These are phyloP conservation scores for Drosophila tristis DNA, from an alignment of 1,140 invertebrate species.

Conservation along the genomic window DNA sequence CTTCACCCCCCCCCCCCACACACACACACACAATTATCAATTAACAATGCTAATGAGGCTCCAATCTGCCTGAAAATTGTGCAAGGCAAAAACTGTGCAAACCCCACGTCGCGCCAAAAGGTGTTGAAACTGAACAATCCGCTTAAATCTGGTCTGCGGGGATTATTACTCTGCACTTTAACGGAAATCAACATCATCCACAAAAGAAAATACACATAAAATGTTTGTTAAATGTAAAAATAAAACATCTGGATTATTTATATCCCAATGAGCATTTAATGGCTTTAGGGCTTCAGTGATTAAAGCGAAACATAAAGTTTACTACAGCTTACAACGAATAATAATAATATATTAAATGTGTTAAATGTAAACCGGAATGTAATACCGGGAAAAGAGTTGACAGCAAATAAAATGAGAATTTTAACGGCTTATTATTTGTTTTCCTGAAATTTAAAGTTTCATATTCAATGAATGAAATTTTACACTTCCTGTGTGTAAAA, in stretches of 20 bases:
- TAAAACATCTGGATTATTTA: constrained; percentile 13
- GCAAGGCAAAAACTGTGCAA: constrained; percentile 2
- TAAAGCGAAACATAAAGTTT: constrained; percentile 20
- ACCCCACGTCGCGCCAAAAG: background rate
- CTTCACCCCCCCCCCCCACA: background rate
- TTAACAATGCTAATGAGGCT: constrained; percentile 66
- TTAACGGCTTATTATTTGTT: constrained; percentile 1
- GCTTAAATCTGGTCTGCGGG: constrained; percentile 34
- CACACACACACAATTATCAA: constrained; percentile 32
- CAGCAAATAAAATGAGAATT: background rate
- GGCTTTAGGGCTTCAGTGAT: constrained; percentile 13
- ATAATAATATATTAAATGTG: background rate
- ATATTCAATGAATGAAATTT: constrained; percentile 14
- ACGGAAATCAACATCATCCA: constrained; percentile 35
- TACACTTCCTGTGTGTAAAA: constrained; percentile 18
- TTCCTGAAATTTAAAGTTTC: background rate
- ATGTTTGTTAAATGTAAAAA: background rate
- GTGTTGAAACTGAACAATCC: constrained; percentile 35
- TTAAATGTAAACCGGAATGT: too few species aligned
- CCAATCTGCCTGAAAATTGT: constrained; percentile 11
- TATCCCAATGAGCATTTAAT: constrained; percentile 14
- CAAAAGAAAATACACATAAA: constrained; percentile 14
- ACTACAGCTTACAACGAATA: background rate
- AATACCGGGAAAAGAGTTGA: background rate
- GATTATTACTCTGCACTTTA: constrained; percentile 26